A percentile compares a stretch with the other conserved stretches of the same genome.
These are phyloP conservation scores for Nanorana parkeri DNA, from an alignment of 2,113 vertebrate species.

Conservation along the genomic window DNA sequence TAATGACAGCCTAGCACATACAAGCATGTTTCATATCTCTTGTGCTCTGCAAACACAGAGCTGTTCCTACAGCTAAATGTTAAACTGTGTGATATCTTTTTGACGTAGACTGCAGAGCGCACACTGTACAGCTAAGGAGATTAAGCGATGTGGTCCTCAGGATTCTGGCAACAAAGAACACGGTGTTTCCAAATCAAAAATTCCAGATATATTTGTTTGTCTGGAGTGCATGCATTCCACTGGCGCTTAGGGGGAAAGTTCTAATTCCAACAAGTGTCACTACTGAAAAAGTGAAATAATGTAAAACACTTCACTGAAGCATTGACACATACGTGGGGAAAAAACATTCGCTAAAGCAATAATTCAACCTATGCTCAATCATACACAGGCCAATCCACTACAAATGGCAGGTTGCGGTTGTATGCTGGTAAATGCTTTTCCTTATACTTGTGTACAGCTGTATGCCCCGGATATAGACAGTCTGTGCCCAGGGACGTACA, in stretches of 20 bases:
- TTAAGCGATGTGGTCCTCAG: conserved; percentile 22
- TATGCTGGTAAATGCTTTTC: too few species aligned
- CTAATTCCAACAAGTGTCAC: neutral
- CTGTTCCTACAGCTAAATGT: neutral
- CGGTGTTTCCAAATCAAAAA: conserved; percentile 28
- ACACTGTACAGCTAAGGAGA: conserved; percentile 25
- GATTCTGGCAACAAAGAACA: conserved; percentile 44
- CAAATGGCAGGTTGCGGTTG: too few species aligned
- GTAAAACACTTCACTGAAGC: too few species aligned
- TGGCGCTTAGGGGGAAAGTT: neutral
- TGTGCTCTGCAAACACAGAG: neutral
- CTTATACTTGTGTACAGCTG: too few species aligned
- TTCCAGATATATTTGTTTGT: conserved; percentile 37
- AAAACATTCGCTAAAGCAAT: too few species aligned
- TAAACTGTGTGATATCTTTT: neutral
- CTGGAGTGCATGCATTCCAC: conserved; percentile 25
- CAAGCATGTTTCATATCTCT: neutral
- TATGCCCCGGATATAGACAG: too few species aligned
- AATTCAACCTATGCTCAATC: too few species aligned
- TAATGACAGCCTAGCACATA: neutral
- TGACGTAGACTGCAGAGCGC: neutral
- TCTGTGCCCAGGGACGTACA: too few species aligned
- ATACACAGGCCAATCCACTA: too few species aligned
- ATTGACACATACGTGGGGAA: too few species aligned
- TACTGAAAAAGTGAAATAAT: too few species aligned